Evolutionary conservation across 2,797 vertebrate species (phyloP).

Genomic region (Enteromius unitaeniatus): DNA sequence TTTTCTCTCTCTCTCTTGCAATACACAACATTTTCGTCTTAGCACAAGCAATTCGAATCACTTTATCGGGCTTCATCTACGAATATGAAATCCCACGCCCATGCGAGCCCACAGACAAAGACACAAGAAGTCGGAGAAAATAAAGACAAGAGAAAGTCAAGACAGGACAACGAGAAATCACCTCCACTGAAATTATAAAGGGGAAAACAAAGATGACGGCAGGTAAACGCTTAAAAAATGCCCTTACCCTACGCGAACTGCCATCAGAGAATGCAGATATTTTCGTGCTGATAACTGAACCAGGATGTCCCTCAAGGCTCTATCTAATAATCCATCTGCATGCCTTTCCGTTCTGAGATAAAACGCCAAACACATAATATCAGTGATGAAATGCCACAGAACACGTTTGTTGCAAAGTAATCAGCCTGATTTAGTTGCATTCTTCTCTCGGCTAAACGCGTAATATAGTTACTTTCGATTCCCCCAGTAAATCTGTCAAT

Average conservation of each 20-base stretch:
- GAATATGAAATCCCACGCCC: conserved; percentile 39
- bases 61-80: conserved; percentile 9
- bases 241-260: conserved; percentile 94
- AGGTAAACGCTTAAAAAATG: conserved; percentile 78
- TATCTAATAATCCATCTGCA: conserved; percentile 93
- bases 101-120: conserved; percentile 47
- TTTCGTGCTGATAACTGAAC: conserved; percentile 93
- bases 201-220: conserved; percentile 65
- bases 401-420: conserved; percentile 39
- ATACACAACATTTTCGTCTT: conserved; percentile 60
- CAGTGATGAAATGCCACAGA: conserved; percentile 74
- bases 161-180: conserved; percentile 65
- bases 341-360: conserved; percentile 86
- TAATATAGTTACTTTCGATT: conserved; percentile 43
- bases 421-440: conserved; percentile 20
- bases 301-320: conserved; percentile 95
- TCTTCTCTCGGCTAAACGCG: conserved; percentile 24
- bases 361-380: conserved; percentile 81
- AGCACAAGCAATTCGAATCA: conserved; percentile 45
- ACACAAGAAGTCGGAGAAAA: conserved; percentile 41
- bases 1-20: conserved; percentile 39
- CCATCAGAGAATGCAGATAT: conserved; percentile 93
- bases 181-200: conserved; percentile 55
- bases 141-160: conserved; percentile 32
- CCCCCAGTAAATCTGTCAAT: conserved; percentile 38